phyloP scores from a whole-genome alignment of 2,113 vertebrate species.

The Pterocles burchelli region DNA sequence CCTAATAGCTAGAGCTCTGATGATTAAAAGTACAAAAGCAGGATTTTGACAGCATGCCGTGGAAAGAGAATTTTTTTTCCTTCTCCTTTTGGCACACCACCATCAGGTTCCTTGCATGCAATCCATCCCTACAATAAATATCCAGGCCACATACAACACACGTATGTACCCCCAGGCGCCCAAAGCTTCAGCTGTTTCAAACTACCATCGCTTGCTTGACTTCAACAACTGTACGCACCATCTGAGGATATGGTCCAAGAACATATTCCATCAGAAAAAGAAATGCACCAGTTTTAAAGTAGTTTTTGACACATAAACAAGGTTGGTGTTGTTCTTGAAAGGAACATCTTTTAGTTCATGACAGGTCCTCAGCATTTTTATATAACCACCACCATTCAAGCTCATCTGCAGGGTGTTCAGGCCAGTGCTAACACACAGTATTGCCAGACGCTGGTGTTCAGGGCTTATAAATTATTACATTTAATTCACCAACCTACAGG shows the following conservation, averaged over 20 bases:
- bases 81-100: neutral
- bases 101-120: neutral
- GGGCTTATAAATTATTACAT: neutral
- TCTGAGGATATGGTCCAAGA: neutral
- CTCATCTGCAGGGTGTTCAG: neutral
- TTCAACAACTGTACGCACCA: neutral
- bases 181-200: neutral
- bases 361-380: neutral
- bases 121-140: neutral
- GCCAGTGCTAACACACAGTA: neutral
- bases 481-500: neutral
- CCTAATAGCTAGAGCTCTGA: neutral
- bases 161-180: accelerated
- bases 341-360: slow-evolving; percentile 17
- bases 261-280: neutral
- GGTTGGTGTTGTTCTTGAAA: neutral
- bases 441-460: neutral
- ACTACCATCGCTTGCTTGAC: neutral
- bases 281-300: slow-evolving; percentile 52
- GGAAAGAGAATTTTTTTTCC: neutral
- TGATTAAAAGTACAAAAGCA: slow-evolving; percentile 31
- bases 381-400: neutral
- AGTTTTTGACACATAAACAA: slow-evolving; percentile 43
- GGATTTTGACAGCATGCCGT: neutral
- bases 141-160: neutral